These are phyloP conservation scores for Nipponia nippon DNA, from an alignment of 2,113 vertebrate genomes.

Conservation along the genomic window DNA sequence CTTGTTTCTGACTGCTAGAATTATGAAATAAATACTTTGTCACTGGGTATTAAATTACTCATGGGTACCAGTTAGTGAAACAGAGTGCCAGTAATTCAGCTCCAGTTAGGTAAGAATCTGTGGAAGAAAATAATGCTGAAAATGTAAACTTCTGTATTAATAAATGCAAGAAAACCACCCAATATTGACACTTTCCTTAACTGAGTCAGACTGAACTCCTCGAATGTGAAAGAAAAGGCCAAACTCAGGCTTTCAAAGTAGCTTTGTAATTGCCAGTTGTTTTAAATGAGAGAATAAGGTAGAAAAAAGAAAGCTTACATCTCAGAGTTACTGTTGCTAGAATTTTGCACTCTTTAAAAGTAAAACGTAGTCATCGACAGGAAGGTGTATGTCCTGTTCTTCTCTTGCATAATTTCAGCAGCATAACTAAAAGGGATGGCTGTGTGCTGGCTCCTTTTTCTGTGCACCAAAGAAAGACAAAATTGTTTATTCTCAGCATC, in stretches of 20 bases:
- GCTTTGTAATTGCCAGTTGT: neutral
- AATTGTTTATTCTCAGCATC: neutral
- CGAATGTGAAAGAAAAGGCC: neutral
- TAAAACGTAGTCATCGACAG: neutral
- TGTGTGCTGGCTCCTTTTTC: neutral
- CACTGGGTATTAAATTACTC: constrained; percentile 13
- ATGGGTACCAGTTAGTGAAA: neutral
- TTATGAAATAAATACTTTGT: constrained; percentile 29
- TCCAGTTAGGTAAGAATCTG: neutral
- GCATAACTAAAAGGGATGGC: neutral
- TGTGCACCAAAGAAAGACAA: neutral
- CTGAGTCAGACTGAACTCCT: neutral
- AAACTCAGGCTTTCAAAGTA: neutral
- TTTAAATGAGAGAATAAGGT: neutral
- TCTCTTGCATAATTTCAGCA: neutral
- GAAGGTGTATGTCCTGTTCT: neutral
- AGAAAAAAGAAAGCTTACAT: neutral
- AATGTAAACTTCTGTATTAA: neutral
- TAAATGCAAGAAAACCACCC: neutral
- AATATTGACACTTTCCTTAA: neutral
- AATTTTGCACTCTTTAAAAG: neutral
- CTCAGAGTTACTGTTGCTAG: neutral
- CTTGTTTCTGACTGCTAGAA: constrained; percentile 9
- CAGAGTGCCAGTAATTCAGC: neutral
- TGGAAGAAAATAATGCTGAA: neutral